Percentiles rank a stretch among this genome's conserved stretches.
These are phyloP conservation scores for Cephus rjabovi DNA, from an alignment of 2,888 invertebrate genomes.

Conservation along the genomic window DNA sequence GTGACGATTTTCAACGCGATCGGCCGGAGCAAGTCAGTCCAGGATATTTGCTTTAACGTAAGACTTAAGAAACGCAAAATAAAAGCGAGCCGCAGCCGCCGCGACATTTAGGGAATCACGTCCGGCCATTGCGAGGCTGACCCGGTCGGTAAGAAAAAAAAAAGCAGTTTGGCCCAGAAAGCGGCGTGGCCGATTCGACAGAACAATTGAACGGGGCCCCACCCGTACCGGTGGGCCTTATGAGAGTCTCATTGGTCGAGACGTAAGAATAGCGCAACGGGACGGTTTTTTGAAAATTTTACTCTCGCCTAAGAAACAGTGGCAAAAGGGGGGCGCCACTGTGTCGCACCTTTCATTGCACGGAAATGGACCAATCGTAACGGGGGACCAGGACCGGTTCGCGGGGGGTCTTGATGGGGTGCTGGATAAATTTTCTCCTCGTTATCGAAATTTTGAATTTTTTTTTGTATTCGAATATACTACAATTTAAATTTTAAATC, in stretches of 20 bases:
- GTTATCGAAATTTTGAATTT: no score
- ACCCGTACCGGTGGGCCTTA: neutral
- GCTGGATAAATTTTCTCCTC: no score
- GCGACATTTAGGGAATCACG: conserved; percentile 42
- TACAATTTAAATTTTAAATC: neutral
- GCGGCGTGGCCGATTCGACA: conserved; percentile 23
- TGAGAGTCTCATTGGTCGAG: conserved; percentile 37
- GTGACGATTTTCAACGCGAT: conserved; percentile 48
- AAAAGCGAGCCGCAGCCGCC: conserved; percentile 27
- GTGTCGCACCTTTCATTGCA: conserved; percentile 32
- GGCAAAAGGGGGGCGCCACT: conserved; percentile 25
- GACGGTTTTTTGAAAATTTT: conserved; percentile 41
- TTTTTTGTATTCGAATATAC: no score
- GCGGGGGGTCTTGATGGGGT: conserved; percentile 27
- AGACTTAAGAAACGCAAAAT: conserved; percentile 29
- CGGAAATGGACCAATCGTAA: conserved; percentile 42
- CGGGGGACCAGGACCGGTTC: conserved; percentile 18
- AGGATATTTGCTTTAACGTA: conserved; percentile 57
- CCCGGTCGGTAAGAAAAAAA: conserved; percentile 28
- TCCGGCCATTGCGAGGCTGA: conserved; percentile 41
- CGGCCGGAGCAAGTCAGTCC: conserved; percentile 26
- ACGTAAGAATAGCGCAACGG: conserved; percentile 51
- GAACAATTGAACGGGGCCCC: conserved; percentile 24
- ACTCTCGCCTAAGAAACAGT: conserved; percentile 17
- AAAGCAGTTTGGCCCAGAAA: conserved; percentile 13